Percentiles rank a stretch among this genome's conserved stretches.
Conservation (phyloP, 2,113 vertebrate genomes). For the Pampusana beccarii region DNA sequence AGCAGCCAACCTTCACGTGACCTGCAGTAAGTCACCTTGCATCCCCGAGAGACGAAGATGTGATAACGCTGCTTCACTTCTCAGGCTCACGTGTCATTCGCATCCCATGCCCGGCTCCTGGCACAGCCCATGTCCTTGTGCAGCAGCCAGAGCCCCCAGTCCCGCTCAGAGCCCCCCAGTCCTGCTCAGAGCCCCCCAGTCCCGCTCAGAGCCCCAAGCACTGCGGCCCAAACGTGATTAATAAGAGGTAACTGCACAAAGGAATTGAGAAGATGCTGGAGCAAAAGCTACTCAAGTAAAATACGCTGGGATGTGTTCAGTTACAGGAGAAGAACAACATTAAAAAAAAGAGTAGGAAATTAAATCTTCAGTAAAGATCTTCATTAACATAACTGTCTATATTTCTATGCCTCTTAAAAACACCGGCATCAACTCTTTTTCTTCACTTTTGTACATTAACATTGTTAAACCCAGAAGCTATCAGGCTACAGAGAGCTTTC, state of each 20-base stretch:
- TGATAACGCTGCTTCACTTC: accelerated
- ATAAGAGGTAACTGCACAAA: accelerated
- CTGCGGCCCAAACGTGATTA: accelerated
- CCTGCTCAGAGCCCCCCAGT: background rate
- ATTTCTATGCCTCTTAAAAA: background rate
- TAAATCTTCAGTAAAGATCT: background rate
- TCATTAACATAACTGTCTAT: background rate
- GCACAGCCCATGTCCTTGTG: accelerated
- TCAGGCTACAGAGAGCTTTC: background rate
- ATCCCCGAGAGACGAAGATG: no score
- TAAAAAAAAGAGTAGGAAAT: background rate
- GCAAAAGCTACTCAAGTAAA: background rate
- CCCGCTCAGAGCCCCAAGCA: accelerated
- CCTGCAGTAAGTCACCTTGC: no score
- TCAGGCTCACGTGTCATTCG: accelerated
- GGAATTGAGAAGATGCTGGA: background rate
- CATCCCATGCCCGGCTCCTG: accelerated
- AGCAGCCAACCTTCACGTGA: no score
- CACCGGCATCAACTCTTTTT: background rate
- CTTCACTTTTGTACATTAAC: background rate
- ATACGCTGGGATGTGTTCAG: background rate
- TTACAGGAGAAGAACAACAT: background rate
- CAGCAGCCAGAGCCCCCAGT: background rate
- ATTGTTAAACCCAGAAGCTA: background rate
- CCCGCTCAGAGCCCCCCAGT: background rate